Conservation (phyloP, 2,797 vertebrate genomes). For the Sebastes glaucus region DNA sequence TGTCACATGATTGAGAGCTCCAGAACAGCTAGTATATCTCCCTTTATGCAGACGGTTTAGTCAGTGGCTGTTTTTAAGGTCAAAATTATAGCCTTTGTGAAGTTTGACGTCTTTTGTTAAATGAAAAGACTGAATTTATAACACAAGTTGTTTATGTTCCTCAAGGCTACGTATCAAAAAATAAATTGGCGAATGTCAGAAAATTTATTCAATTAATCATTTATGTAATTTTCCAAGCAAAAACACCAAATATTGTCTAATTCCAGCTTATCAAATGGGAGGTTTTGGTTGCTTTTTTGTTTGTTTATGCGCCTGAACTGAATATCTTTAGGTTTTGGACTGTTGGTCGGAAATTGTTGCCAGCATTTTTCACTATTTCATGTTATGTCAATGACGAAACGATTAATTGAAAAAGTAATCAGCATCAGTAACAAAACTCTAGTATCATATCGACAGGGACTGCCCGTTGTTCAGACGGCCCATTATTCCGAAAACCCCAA, state of each 20-base stretch:
- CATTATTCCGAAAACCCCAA: not conserved
- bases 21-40: not conserved
- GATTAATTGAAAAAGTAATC: not conserved
- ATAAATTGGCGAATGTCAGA: not conserved
- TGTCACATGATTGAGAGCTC: not conserved
- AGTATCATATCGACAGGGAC: not conserved
- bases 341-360: too few relatives aligned
- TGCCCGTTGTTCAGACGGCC: not conserved
- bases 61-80: not conserved
- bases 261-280: not conserved
- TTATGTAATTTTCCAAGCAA: too few relatives aligned
- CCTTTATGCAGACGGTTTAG: not conserved
- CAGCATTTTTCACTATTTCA: not conserved
- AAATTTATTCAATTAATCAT: not conserved
- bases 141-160: too few relatives aligned
- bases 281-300: not conserved
- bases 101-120: not conserved
- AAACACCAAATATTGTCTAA: too few relatives aligned
- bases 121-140: not conserved
- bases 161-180: too few relatives aligned
- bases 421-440: not conserved
- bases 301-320: not conserved
- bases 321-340: not conserved
- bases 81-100: not conserved
- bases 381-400: rapidly evolving